phyloP scores from a whole-genome alignment of 2,888 invertebrate species.

The Athetis lepigone region DNA sequence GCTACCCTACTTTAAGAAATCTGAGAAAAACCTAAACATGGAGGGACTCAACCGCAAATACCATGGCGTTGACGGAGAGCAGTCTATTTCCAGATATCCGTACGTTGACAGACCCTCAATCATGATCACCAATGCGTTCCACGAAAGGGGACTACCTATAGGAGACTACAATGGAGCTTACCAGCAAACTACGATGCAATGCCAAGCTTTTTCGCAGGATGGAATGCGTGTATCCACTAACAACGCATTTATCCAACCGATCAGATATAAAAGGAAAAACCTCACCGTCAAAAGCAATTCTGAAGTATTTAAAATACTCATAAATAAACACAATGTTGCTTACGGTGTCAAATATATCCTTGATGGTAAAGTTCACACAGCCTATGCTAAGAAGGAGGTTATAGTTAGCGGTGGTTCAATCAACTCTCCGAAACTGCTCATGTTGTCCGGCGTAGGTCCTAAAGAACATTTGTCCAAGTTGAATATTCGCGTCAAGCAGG shows the following conservation, averaged over 20 bases:
- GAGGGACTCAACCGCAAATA: conserved; percentile 86
- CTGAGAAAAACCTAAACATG: conserved; percentile 90
- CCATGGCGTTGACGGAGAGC: conserved; percentile 91
- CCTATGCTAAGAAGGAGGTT: conserved; percentile 78
- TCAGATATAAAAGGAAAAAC: conserved; percentile 88
- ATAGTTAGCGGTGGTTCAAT: conserved; percentile 78
- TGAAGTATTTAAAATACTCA: conserved; percentile 89
- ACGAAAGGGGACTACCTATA: conserved; percentile 90
- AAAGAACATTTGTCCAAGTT: conserved; percentile 34
- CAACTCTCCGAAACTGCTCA: conserved; percentile 78
- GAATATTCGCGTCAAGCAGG: conserved; percentile 66
- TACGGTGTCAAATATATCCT: conserved; percentile 75
- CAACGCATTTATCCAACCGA: conserved; percentile 92
- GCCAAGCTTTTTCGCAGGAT: conserved; percentile 89
- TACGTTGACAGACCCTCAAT: conserved; percentile 90
- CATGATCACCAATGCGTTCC: conserved; percentile 89
- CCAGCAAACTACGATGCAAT: conserved; percentile 90
- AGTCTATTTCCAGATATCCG: conserved; percentile 90
- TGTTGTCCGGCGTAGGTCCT: conserved; percentile 83
- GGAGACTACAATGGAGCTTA: conserved; percentile 89
- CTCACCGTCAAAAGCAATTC: conserved; percentile 87
- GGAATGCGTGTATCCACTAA: conserved; percentile 92
- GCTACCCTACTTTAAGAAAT: conserved; percentile 92
- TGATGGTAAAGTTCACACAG: conserved; percentile 66
- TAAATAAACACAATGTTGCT: conserved; percentile 83